Conservation (phyloP, 35 echinoderm and acorn worm genomes). For the Stichopus chloronotus region DNA sequence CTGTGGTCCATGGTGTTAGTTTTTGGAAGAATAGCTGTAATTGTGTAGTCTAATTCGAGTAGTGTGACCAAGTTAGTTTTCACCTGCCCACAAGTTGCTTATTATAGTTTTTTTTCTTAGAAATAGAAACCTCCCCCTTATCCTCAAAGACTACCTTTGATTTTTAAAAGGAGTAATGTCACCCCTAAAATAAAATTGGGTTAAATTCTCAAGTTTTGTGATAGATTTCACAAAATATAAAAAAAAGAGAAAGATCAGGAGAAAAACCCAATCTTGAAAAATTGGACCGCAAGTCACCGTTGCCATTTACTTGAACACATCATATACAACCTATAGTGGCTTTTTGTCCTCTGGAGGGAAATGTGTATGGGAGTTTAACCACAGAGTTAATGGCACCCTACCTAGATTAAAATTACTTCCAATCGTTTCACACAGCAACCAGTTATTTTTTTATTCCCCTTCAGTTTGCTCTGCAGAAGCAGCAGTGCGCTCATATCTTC, state of each 20-base stretch:
- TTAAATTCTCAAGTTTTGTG: not conserved
- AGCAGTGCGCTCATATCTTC: too few relatives aligned
- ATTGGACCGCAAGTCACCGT: not conserved
- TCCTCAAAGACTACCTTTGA: not conserved
- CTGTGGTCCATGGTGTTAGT: too few relatives aligned
- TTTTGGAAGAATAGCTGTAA: not conserved
- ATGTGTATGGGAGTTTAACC: conserved; percentile 22
- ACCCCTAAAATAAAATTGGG: not conserved
- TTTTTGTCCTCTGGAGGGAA: not conserved
- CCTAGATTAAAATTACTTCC: conserved; percentile 37
- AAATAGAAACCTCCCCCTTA: not conserved
- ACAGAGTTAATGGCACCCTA: conserved; percentile 41
- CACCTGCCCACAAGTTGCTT: not conserved
- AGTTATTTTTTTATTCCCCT: not conserved
- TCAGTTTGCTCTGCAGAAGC: not conserved
- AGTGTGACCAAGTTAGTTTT: not conserved
- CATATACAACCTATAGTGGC: not conserved
- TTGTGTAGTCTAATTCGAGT: not conserved
- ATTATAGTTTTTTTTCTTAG: not conserved
- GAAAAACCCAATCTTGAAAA: not conserved
- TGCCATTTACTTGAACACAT: not conserved
- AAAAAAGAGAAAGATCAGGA: too few relatives aligned
- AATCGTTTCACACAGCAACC: conserved; percentile 6
- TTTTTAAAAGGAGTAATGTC: not conserved
- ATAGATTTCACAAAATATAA: not conserved